These are phyloP conservation scores for Uropetala carovei DNA, from an alignment of 2,888 invertebrate genomes.

Conservation along the genomic window DNA sequence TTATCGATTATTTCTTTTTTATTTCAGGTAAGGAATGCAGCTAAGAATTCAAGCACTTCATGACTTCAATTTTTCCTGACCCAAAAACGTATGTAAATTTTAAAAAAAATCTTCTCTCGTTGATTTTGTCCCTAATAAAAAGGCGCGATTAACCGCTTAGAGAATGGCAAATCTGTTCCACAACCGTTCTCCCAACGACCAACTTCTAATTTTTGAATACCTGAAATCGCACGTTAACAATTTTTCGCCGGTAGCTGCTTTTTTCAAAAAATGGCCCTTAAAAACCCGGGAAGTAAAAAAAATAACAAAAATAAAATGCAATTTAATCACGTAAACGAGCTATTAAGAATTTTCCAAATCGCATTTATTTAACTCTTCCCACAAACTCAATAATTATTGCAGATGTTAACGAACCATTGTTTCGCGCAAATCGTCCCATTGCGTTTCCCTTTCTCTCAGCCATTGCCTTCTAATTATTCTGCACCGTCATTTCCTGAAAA, in stretches of 20 bases:
- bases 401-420: conserved; percentile 30
- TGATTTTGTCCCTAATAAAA: too few species aligned
- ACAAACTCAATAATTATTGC: conserved; percentile 7
- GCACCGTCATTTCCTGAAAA: background rate
- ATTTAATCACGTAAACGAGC: conserved; percentile 20
- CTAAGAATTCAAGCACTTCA: too few species aligned
- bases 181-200: too few species aligned
- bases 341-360: background rate
- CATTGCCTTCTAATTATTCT: background rate
- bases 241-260: background rate
- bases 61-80: too few species aligned
- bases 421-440: conserved; percentile 12
- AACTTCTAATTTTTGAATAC: too few species aligned
- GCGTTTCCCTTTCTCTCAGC: background rate
- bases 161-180: too few species aligned
- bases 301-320: background rate
- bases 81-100: too few species aligned
- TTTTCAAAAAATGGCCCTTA: background rate
- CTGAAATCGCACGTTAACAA: background rate
- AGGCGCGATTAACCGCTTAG: too few species aligned
- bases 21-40: too few species aligned
- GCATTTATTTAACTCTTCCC: background rate
- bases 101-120: too few species aligned
- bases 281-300: background rate
- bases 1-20: too few species aligned